phyloP scores from a whole-genome alignment of 2,113 vertebrate species.

The Hassar affinis region DNA sequence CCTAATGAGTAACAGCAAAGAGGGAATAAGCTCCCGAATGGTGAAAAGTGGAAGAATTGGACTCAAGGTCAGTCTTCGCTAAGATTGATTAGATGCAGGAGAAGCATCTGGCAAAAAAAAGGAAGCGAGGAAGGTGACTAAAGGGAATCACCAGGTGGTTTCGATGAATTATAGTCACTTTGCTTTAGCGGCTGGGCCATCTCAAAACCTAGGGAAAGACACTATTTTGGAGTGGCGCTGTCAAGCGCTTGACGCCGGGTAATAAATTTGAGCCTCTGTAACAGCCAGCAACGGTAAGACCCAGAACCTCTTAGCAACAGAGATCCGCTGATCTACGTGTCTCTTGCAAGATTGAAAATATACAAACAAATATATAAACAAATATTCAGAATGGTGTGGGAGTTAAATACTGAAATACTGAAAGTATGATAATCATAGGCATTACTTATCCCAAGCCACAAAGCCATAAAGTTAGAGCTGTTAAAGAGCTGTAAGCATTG shows the following conservation, averaged over 20 bases:
- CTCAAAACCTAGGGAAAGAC: slow-evolving; percentile 45
- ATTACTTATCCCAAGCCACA: no score
- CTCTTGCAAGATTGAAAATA: background rate
- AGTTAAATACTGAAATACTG: no score
- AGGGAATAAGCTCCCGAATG: slow-evolving; percentile 54
- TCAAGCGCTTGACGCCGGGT: slow-evolving; percentile 40
- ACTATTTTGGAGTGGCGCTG: slow-evolving; percentile 48
- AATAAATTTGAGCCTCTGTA: slow-evolving; percentile 38
- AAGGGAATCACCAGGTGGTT: slow-evolving; percentile 72
- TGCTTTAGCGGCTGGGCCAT: slow-evolving; percentile 48
- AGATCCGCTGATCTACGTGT: background rate
- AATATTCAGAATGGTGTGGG: no score
- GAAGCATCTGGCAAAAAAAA: slow-evolving; percentile 73
- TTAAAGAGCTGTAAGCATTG: no score
- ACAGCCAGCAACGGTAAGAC: background rate
- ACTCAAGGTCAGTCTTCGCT: slow-evolving; percentile 70
- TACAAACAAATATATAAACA: no score
- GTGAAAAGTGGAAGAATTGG: slow-evolving; percentile 52
- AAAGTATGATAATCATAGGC: no score
- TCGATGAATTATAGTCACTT: slow-evolving; percentile 65
- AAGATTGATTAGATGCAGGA: slow-evolving; percentile 70
- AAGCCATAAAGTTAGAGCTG: no score
- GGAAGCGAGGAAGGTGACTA: slow-evolving; percentile 69
- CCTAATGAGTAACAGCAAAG: slow-evolving; percentile 67
- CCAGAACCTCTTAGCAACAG: background rate